These are phyloP conservation scores for Sebastes matsubarae DNA, from an alignment of 2,797 vertebrate genomes.

Conservation along the genomic window DNA sequence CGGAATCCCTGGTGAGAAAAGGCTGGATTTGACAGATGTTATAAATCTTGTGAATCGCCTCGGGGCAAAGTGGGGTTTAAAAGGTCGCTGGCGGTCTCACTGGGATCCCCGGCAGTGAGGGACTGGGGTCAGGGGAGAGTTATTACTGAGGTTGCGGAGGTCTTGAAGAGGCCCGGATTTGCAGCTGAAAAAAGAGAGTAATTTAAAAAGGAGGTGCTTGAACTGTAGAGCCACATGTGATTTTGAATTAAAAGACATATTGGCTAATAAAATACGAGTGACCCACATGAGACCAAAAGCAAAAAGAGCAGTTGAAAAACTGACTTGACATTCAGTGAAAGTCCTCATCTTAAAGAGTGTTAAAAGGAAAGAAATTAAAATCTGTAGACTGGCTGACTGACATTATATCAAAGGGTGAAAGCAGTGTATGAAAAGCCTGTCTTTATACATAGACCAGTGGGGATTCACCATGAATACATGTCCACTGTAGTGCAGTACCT, in stretches of 20 bases:
- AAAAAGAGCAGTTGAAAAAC: neutral
- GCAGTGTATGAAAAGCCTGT: conserved; percentile 17
- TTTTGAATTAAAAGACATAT: neutral
- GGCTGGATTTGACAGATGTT: conserved; percentile 65
- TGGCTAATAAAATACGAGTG: neutral
- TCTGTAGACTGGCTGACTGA: conserved; percentile 5
- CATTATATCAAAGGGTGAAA: conserved; percentile 28
- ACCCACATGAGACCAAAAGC: neutral
- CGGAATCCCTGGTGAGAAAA: conserved; percentile 65
- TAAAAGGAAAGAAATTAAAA: conserved; percentile 33
- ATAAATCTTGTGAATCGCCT: conserved; percentile 63
- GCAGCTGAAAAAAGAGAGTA: neutral
- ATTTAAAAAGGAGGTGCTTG: neutral
- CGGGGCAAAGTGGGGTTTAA: conserved; percentile 56
- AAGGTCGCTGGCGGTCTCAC: conserved; percentile 51
- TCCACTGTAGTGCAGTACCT: neutral
- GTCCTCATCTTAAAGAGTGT: neutral
- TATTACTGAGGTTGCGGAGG: conserved; percentile 38
- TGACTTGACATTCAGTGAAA: neutral
- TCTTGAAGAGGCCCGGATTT: conserved; percentile 22
- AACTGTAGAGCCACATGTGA: neutral
- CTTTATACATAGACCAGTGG: neutral
- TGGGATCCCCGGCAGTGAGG: conserved; percentile 8
- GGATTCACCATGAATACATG: conserved; percentile 23
- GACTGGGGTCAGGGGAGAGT: conserved; percentile 27